Conservation (phyloP, 1,140 invertebrate species). For the Pseudoatta argentina region DNA sequence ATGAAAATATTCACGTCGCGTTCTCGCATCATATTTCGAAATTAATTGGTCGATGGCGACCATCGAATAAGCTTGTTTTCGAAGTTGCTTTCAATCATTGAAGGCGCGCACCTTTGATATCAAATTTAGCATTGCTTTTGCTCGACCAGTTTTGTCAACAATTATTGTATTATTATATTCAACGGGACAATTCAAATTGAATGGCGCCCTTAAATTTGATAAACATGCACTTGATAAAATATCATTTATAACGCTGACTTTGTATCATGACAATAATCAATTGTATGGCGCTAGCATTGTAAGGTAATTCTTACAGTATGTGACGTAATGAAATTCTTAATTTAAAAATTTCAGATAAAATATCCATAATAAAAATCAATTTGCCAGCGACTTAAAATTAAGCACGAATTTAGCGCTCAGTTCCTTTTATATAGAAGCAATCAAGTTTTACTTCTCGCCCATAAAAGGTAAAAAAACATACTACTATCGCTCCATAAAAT, state of each 20-base stretch:
- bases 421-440: neutral
- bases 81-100: conserved; percentile 52
- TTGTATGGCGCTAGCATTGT: neutral
- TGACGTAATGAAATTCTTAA: conserved; percentile 18
- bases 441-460: neutral
- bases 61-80: conserved; percentile 4
- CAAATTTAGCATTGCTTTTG: conserved; percentile 16
- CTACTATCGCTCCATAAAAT: neutral
- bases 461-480: conserved; percentile 13
- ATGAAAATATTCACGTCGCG: conserved; percentile 17
- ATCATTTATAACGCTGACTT: conserved; percentile 20
- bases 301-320: neutral
- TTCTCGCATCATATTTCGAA: conserved; percentile 27
- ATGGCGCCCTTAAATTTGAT: neutral
- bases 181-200: conserved; percentile 22
- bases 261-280: conserved; percentile 18
- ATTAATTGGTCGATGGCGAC: conserved; percentile 64
- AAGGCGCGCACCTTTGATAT: conserved; percentile 37
- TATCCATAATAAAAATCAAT: conserved; percentile 9
- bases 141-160: conserved; percentile 1
- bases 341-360: neutral
- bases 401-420: neutral
- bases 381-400: neutral
- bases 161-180: conserved; percentile 50
- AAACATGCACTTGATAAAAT: neutral